Percentiles rank a stretch among this genome's conserved stretches.
Evolutionary conservation across 2,797 vertebrate genomes (phyloP).

Genomic region (Pantherophis vulpinus): DNA sequence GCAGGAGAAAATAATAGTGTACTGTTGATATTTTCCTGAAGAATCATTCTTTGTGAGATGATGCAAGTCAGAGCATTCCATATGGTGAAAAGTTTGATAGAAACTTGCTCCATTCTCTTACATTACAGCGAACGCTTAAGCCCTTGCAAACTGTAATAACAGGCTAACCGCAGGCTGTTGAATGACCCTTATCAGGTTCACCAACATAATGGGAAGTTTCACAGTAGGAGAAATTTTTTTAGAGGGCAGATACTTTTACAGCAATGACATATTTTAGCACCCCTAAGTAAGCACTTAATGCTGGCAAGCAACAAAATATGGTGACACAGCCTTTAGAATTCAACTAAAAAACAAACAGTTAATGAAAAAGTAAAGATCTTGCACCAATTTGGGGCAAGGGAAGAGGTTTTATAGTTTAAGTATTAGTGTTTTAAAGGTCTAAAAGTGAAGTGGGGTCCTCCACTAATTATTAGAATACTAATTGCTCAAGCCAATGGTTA

Average conservation of each 20-base stretch:
- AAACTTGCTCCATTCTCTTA: slow-evolving; percentile 51
- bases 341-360: background rate
- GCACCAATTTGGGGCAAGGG: background rate
- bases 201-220: slow-evolving; percentile 26
- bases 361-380: background rate
- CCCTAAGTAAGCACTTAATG: slow-evolving; percentile 9
- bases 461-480: background rate
- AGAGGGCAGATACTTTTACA: slow-evolving; percentile 23
- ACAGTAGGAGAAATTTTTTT: slow-evolving; percentile 23
- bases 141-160: slow-evolving; percentile 47
- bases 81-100: slow-evolving; percentile 46
- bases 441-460: background rate
- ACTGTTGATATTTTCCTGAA: background rate
- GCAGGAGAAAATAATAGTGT: background rate
- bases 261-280: background rate
- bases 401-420: too few relatives aligned
- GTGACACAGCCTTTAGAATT: background rate
- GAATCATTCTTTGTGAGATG: slow-evolving; percentile 42
- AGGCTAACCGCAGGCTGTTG: slow-evolving; percentile 30
- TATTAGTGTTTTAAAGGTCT: background rate
- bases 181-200: slow-evolving; percentile 23
- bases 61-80: slow-evolving; percentile 45
- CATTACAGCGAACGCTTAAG: background rate
- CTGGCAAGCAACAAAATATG: background rate
- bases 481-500: background rate